Evolutionary conservation across 2,797 vertebrate species (phyloP), one percentile per base, ranked within the genome.

Genomic region (Echiichthys vipera): DNA sequence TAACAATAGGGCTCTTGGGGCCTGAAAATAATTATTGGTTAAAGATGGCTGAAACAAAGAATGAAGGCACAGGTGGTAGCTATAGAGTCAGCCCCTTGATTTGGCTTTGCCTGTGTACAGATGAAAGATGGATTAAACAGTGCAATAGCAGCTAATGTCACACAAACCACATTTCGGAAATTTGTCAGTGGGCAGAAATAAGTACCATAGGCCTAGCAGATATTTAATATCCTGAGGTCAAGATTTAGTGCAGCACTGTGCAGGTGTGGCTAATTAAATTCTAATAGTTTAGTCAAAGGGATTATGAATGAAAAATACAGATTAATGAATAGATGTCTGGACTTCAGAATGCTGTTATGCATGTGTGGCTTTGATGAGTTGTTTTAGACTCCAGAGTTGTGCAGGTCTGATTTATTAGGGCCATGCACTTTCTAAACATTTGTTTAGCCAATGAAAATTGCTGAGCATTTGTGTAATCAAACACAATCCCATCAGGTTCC

Each of bases 41-140:
- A 74, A 77, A 82, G 68, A 89, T 82, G 75, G 80, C 71, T 84
- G 83, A 84, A 91, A 84, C 63, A 73, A 66, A 81, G 75, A 82
- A 74, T 90, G 82, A 84, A 87, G 88, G 85, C 81, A 85, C 91
- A 94, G 91, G 91, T 93, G 90, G 88, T 54, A 89, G 78, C 84
- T 57, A 88, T 90, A 88, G 75, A 91, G 82, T 80, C 59, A 42
- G 59, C 36, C 57, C 32, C 37, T 46, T 78, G 76, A 70, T 87
- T 84, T 72, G 27, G 29, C 74, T 80, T 82, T 73, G 49, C 74
- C 66, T 53, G 56, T 65, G 55, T 55, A 51, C 50, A 6, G 42
- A 64, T 77, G 68, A 85, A 62, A 77, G 74, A 71, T 2, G 9
- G 57, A 43, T 84, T 78, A 79, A 67, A 84, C 65, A 65, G 47